phyloP scores from a whole-genome alignment of 2,888 invertebrate species.

The Epinotia brunnichana region DNA sequence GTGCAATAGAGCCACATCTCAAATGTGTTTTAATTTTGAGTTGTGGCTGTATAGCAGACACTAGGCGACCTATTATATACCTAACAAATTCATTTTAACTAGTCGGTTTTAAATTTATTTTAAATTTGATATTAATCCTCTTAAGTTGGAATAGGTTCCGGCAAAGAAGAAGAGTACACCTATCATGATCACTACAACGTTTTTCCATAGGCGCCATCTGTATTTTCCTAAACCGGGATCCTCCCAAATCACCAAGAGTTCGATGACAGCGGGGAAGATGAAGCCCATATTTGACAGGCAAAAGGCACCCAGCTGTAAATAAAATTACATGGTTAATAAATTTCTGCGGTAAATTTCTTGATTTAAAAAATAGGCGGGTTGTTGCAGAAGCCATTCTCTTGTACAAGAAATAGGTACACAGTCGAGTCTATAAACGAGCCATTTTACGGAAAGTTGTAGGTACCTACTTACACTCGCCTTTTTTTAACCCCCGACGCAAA shows the following conservation, averaged over 20 bases:
- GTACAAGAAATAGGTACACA: no score
- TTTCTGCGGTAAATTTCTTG: not conserved
- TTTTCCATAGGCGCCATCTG: constrained; percentile 73
- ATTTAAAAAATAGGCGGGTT: not conserved
- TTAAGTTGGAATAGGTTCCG: constrained; percentile 72
- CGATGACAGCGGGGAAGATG: constrained; percentile 75
- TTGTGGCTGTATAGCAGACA: no score
- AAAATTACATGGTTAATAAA: constrained; percentile 25
- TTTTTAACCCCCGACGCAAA: no score
- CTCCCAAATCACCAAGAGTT: constrained; percentile 73
- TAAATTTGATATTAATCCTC: constrained; percentile 65
- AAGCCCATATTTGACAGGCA: constrained; percentile 78
- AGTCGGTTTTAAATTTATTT: constrained; percentile 40
- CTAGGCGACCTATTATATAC: no score
- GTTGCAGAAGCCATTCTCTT: not conserved
- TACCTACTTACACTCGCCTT: no score
- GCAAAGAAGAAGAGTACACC: constrained; percentile 69
- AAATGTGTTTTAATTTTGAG: no score
- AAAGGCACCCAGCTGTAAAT: constrained; percentile 76
- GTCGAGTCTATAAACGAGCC: no score
- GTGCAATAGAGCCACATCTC: no score
- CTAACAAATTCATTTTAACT: not conserved
- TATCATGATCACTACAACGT: constrained; percentile 60
- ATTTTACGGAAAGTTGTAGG: no score
- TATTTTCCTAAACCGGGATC: constrained; percentile 68